These are phyloP conservation scores for Chroicocephalus ridibundus DNA, from an alignment of 2,113 vertebrate species.

Conservation along the genomic window DNA sequence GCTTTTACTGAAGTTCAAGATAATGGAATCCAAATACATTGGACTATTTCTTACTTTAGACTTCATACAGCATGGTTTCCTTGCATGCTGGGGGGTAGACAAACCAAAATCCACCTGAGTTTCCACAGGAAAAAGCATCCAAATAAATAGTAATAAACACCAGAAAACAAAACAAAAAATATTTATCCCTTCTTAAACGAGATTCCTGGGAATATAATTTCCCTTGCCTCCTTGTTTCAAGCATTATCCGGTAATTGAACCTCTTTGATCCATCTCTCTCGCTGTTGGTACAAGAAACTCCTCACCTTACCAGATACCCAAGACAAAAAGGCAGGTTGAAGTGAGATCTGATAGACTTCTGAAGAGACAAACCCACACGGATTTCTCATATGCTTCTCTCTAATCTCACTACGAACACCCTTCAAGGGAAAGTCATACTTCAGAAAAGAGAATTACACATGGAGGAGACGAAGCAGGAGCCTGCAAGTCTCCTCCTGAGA, in stretches of 20 bases:
- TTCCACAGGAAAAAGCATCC: background rate
- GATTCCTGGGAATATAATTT: background rate
- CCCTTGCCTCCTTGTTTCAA: background rate
- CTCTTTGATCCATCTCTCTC: background rate
- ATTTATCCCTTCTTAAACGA: background rate
- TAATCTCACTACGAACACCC: background rate
- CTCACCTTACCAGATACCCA: background rate
- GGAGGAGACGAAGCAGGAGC: background rate
- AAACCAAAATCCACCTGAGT: background rate
- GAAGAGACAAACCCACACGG: background rate
- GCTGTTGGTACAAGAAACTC: background rate
- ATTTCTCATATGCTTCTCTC: background rate
- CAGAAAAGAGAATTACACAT: background rate
- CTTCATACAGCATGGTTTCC: background rate
- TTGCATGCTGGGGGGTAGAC: background rate
- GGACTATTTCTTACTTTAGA: background rate
- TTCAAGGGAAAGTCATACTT: background rate
- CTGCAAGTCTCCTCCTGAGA: background rate
- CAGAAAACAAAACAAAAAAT: background rate
- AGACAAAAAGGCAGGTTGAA: background rate
- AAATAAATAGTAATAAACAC: background rate
- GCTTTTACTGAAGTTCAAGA: background rate
- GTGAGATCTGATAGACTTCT: background rate
- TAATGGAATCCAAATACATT: background rate
- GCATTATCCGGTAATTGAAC: background rate